Conservation (phyloP, 1,140 invertebrate species). For the Drosophila ananassae region DNA sequence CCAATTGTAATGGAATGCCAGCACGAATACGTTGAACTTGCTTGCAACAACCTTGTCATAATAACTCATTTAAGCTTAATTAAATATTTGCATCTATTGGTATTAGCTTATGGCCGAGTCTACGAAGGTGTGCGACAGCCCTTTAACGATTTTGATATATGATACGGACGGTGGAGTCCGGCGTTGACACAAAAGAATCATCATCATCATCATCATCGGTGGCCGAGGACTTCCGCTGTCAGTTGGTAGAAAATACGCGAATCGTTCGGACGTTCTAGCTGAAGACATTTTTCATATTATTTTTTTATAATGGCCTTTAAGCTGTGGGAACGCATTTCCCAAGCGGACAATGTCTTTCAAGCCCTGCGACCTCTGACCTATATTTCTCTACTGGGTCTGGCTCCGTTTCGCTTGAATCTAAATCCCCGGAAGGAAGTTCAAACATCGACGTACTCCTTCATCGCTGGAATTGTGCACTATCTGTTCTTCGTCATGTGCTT, state of each 20-base stretch:
- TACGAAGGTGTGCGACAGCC: constrained; percentile 48
- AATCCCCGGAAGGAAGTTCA: constrained; percentile 73
- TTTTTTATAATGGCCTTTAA: constrained; percentile 58
- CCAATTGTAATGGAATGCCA: constrained; percentile 43
- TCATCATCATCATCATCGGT: constrained; percentile 45
- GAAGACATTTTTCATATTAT: neutral
- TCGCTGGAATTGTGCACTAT: constrained; percentile 72
- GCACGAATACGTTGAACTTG: constrained; percentile 14
- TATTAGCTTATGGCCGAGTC: constrained; percentile 64
- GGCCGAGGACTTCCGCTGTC: constrained; percentile 34
- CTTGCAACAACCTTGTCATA: constrained; percentile 44
- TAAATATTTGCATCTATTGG: constrained; percentile 72
- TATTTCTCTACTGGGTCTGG: constrained; percentile 74
- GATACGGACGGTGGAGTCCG: constrained; percentile 26
- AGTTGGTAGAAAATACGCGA: constrained; percentile 50
- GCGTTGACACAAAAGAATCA: constrained; percentile 24
- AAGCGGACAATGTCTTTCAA: constrained; percentile 81
- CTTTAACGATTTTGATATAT: constrained; percentile 67
- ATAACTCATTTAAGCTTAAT: constrained; percentile 63
- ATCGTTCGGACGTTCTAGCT: constrained; percentile 44
- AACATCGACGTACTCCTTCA: constrained; percentile 67
- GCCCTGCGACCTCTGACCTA: constrained; percentile 71
- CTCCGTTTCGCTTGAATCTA: constrained; percentile 70
- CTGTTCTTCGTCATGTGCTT: constrained; percentile 79
- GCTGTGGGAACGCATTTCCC: constrained; percentile 69